These are phyloP conservation scores for Linyphia triangularis DNA, from an alignment of 2,888 invertebrate species.

Conservation along the genomic window DNA sequence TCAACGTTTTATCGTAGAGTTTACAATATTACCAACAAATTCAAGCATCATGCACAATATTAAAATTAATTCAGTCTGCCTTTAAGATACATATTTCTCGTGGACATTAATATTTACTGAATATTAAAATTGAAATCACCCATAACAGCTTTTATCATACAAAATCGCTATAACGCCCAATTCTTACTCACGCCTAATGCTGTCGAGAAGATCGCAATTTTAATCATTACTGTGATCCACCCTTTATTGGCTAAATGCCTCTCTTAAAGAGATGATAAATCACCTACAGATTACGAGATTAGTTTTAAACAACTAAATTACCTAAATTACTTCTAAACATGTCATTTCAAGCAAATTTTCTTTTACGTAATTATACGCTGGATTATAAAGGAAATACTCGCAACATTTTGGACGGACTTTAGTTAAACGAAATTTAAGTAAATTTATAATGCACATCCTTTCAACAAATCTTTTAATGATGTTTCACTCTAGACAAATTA, in stretches of 20 bases:
- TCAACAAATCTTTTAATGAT: not conserved
- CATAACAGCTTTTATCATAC: too few relatives aligned
- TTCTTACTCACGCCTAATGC: not conserved
- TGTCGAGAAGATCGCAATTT: slow-evolving; percentile 5
- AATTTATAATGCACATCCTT: not conserved
- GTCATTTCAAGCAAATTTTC: slow-evolving; percentile 41
- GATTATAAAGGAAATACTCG: slow-evolving; percentile 3
- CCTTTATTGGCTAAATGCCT: slow-evolving; percentile 25
- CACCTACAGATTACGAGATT: slow-evolving; percentile 51
- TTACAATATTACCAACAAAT: too few relatives aligned
- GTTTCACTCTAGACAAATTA: not conserved
- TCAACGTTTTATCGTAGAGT: too few relatives aligned
- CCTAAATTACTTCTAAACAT: slow-evolving; percentile 57
- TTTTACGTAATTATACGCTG: slow-evolving; percentile 36
- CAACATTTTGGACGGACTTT: not conserved
- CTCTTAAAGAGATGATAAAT: slow-evolving; percentile 44
- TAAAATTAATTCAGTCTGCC: too few relatives aligned
- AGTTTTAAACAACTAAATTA: slow-evolving; percentile 50
- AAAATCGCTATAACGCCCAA: too few relatives aligned
- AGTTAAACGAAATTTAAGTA: not conserved
- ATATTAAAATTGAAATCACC: too few relatives aligned
- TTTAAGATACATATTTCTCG: too few relatives aligned
- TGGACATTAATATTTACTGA: too few relatives aligned
- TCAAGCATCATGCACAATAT: too few relatives aligned
- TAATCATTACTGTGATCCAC: slow-evolving; percentile 31